Evolutionary conservation across 1,140 invertebrate genomes (phyloP).

Genomic region (Aphis gossypii): DNA sequence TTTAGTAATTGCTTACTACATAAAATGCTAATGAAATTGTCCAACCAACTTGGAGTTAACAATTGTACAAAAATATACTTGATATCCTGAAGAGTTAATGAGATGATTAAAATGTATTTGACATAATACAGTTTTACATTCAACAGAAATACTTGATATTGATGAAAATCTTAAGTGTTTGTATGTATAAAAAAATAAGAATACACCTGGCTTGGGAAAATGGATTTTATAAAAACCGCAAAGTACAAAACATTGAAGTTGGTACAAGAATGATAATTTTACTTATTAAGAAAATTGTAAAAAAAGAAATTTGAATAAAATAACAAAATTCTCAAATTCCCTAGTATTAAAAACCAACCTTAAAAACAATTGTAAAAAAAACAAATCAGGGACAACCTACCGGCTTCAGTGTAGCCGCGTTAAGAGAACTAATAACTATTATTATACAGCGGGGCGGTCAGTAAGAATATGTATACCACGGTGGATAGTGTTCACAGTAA

Average conservation of each 20-base stretch:
- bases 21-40: not conserved
- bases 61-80: not conserved
- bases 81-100: not conserved
- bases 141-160: not conserved
- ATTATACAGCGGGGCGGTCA: too few relatives aligned
- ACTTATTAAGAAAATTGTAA: not conserved
- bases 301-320: slow-evolving; percentile 29
- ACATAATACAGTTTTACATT: not conserved
- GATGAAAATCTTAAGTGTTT: not conserved
- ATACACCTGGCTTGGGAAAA: not conserved
- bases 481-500: too few relatives aligned
- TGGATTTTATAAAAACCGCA: not conserved
- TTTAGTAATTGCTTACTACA: not conserved
- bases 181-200: not conserved
- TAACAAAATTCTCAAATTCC: not conserved
- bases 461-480: too few relatives aligned
- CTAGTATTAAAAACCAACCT: slow-evolving; percentile 19
- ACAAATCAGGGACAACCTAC: not conserved
- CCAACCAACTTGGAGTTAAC: not conserved
- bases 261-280: not conserved
- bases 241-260: not conserved
- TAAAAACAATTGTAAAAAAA: not conserved
- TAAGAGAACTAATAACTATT: not conserved
- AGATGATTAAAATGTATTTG: not conserved
- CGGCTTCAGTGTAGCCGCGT: not conserved